A percentile compares a stretch with the other conserved stretches of the same genome.
Evolutionary conservation across 1,140 invertebrate genomes (phyloP).

Genomic region (Dendrolimus kikuchii): DNA sequence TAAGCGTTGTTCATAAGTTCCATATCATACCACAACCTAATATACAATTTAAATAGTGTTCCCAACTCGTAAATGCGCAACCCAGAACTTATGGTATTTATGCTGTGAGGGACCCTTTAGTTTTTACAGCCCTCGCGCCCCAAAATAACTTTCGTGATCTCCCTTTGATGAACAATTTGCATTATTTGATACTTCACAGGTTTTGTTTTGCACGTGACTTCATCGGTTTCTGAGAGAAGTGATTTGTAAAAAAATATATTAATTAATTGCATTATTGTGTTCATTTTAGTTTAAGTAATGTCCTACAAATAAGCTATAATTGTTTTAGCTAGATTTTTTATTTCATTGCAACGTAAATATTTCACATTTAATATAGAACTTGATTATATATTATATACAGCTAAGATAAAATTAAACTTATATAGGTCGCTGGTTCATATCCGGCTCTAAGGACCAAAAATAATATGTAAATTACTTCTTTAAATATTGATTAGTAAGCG

Average conservation of each 20-base stretch:
- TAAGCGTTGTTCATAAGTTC: too few relatives aligned
- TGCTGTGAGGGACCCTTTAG: slow-evolving; percentile 18
- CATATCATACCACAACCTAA: slow-evolving; percentile 16
- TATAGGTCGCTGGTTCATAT: too few relatives aligned
- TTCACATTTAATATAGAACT: too few relatives aligned
- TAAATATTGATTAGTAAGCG: too few relatives aligned
- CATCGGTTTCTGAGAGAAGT: background rate
- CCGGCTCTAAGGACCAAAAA: too few relatives aligned
- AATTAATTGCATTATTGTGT: background rate
- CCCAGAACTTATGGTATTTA: slow-evolving; percentile 22
- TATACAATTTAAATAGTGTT: slow-evolving; percentile 57
- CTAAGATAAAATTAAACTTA: too few relatives aligned
- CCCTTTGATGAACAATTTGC: slow-evolving; percentile 22
- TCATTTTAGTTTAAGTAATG: background rate
- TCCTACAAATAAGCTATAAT: too few relatives aligned
- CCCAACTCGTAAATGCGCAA: slow-evolving; percentile 30
- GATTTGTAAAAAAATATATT: too few relatives aligned
- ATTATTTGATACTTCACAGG: slow-evolving; percentile 18
- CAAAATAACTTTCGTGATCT: slow-evolving; percentile 27
- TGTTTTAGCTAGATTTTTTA: too few relatives aligned
- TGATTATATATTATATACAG: too few relatives aligned
- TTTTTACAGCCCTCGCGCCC: slow-evolving; percentile 27
- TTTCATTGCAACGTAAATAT: too few relatives aligned
- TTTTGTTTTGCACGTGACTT: background rate
- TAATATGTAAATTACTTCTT: too few relatives aligned